Evolutionary conservation across 2,888 invertebrate species (phyloP).

Genomic region (Tipula vernalis): DNA sequence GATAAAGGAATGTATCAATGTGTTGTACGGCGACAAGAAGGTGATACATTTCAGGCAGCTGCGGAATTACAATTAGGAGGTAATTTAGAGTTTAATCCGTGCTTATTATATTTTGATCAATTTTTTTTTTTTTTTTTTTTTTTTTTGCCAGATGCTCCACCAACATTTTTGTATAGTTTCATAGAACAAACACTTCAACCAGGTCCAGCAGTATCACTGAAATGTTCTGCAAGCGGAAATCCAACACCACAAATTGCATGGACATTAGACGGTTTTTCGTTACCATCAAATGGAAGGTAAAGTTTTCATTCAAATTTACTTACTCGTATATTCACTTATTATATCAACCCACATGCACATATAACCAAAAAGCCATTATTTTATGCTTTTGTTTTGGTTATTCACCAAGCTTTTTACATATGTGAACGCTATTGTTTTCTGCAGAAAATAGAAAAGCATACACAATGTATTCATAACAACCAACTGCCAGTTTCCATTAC

Average conservation of each 20-base stretch:
- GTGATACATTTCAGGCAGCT: slow-evolving; percentile 62
- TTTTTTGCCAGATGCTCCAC: slow-evolving; percentile 54
- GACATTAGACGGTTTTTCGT: slow-evolving; percentile 61
- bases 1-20: slow-evolving; percentile 70
- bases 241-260: slow-evolving; percentile 69
- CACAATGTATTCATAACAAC: background rate
- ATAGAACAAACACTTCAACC: slow-evolving; percentile 68
- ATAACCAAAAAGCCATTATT: background rate
- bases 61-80: slow-evolving; percentile 61
- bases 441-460: background rate
- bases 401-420: background rate
- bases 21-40: slow-evolving; percentile 54
- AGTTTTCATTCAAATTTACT: background rate
- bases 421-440: background rate
- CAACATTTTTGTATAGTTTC: slow-evolving; percentile 61
- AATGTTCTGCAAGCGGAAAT: slow-evolving; percentile 65
- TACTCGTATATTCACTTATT: background rate
- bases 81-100: slow-evolving; percentile 28
- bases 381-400: background rate
- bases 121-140: slow-evolving; percentile 20
- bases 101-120: background rate
- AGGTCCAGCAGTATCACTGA: slow-evolving; percentile 63
- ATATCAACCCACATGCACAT: background rate
- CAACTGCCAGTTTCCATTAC: background rate
- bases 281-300: slow-evolving; percentile 46